Base-by-base conservation (phyloP, 2,888 invertebrate genomes). In the Litoditis marina region DNA sequence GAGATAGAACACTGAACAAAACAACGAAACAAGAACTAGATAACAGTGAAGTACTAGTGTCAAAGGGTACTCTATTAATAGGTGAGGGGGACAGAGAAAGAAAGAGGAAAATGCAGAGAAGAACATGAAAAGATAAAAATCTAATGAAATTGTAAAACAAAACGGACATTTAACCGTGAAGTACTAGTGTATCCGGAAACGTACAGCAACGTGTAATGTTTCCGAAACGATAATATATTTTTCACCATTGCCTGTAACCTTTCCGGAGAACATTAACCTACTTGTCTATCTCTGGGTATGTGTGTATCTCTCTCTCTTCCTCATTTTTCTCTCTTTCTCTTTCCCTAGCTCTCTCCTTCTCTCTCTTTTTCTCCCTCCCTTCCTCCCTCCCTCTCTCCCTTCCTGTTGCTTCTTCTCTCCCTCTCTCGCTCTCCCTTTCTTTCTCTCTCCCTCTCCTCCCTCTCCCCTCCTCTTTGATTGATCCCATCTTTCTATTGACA, bases 361-460 rank as follows among this genome's bases (percentile, higher is more conserved):
- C n/a, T 34, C 53, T 36, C 53, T 53, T 5, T 60, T 59, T 63
- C 63, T 49, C 50, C 54, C 47, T 32, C 50, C 7, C 13, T 49
- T 27, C 25, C 49, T 49, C 49, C 25, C 49, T 13, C 49, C 27
- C 28, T 54, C n/a, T 31, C 39, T 44, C 28, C 39, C 30, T 31
- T 36, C 32, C 28, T 27, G 5, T 56, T 36, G 44, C 50, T 32
- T n/a, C 30, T 30, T 30, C 7, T 22, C 51, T 51, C 51, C 30
- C 51, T 51, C 51, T 51, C 2, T 27, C 51, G 27, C 51, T 51
- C 51, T 51, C 51, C 19, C 28, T 51, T 4, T 44, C 8, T 3
- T 25, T 8, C 44, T 44, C 44, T 44, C 39, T 44, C 44, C 8
- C 44, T 44, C 8, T 5, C 28, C 49, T 22, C 49, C 28, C 6